These are phyloP conservation scores for Portevinia maculata DNA, from an alignment of 2,888 invertebrate species.

Conservation along the genomic window DNA sequence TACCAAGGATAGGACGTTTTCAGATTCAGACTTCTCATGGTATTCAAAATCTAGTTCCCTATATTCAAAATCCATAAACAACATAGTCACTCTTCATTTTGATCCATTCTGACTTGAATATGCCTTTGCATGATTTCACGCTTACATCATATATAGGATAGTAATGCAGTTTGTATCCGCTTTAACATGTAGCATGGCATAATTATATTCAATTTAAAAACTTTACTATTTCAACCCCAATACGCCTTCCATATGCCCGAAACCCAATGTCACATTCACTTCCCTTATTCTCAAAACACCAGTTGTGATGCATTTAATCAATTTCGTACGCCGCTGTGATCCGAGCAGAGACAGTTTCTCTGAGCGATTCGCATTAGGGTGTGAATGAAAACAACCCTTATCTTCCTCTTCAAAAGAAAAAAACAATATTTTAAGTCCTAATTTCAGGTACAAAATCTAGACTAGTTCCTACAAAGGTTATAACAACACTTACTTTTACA, in stretches of 20 bases:
- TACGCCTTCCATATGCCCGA: too few relatives aligned
- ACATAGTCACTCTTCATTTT: too few relatives aligned
- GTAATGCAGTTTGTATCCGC: too few relatives aligned
- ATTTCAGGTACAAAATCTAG: slow-evolving; percentile 48
- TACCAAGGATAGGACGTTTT: too few relatives aligned
- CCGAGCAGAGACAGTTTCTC: slow-evolving; percentile 23
- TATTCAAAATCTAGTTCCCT: too few relatives aligned
- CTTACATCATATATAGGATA: too few relatives aligned
- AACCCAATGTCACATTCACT: too few relatives aligned
- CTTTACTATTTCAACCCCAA: not conserved
- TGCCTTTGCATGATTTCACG: too few relatives aligned
- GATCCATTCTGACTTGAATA: too few relatives aligned
- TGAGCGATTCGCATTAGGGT: slow-evolving; percentile 45
- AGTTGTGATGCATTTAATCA: slow-evolving; percentile 68
- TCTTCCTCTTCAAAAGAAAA: slow-evolving; percentile 9
- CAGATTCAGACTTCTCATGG: too few relatives aligned
- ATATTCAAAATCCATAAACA: too few relatives aligned
- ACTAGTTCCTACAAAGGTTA: slow-evolving; percentile 21
- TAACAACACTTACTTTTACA: slow-evolving; percentile 35
- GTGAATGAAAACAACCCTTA: slow-evolving; percentile 69
- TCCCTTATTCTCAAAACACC: slow-evolving; percentile 55
- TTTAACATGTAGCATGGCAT: not conserved
- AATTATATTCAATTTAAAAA: too few relatives aligned
- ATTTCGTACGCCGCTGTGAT: slow-evolving; percentile 51
- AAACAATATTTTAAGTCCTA: slow-evolving; percentile 42